These are phyloP conservation scores for Masnerella sp. DNA, from an alignment of 2,888 invertebrate genomes.

Conservation along the genomic window DNA sequence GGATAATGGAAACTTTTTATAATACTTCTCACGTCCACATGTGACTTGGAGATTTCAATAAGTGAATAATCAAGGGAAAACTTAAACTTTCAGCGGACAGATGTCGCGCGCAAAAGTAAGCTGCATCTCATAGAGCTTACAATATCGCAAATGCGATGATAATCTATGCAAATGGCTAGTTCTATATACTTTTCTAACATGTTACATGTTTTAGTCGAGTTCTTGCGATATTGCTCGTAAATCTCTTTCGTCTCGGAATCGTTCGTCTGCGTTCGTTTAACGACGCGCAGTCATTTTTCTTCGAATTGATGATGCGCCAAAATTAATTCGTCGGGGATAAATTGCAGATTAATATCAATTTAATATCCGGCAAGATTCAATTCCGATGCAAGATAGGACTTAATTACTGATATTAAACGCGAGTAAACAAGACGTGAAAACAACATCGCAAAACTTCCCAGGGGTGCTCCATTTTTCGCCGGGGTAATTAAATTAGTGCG, in stretches of 20 bases:
- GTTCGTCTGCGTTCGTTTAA: not conserved
- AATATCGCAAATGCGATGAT: constrained; percentile 48
- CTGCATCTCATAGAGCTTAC: constrained; percentile 43
- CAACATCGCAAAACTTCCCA: no score
- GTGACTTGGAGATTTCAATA: no score
- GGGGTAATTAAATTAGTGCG: constrained; percentile 9
- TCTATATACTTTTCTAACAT: constrained; percentile 44
- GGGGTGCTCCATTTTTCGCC: constrained; percentile 1
- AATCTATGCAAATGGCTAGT: constrained; percentile 47
- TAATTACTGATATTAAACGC: no score
- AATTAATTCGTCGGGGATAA: no score
- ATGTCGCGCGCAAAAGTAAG: constrained; percentile 42
- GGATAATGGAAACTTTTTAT: no score
- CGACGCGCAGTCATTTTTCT: no score
- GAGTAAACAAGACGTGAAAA: no score
- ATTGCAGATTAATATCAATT: no score
- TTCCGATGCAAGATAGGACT: no score
- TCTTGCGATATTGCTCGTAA: constrained; percentile 31
- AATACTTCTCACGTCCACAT: no score
- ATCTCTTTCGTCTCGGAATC: constrained; percentile 17
- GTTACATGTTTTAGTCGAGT: constrained; percentile 39
- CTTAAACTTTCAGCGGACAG: constrained; percentile 38
- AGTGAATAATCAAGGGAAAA: constrained; percentile 33
- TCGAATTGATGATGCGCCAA: no score
- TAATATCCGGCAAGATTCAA: no score